Evolutionary conservation across 2,888 invertebrate species (phyloP), one percentile per base, ranked within the genome.

Genomic region (Trissoscelio sp.): DNA sequence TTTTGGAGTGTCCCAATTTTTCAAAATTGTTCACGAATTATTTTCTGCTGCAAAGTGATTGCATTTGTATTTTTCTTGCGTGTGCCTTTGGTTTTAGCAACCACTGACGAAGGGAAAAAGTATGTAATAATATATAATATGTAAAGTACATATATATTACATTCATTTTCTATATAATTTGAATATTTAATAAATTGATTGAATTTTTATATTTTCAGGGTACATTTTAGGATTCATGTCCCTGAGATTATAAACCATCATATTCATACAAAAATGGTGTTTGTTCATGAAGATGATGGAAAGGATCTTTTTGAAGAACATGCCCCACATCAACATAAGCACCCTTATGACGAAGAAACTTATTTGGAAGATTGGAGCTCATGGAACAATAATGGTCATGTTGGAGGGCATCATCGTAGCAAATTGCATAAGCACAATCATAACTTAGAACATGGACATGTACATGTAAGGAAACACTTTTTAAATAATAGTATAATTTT

Each of bases 211-310:
- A 72, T 44, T 57, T 62, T 53, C 92, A 94, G 94, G 85, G 92
- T 93, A 60, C 93, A 94, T 86, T 91, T 94, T 79, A 93, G 92
- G 88, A 89, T 94, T 57, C 92, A 94, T 87, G 92, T 94, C 6
- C 94, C 94, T 14, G 93, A 94, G 87, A 92, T 94, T 60, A 92
- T 94, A 80, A 93, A 94, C 48, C 94, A 94, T 80, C 93, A 93
- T 55, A 92, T 93, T 79, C 94, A 94, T 85, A 94, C 94, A 5
- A 94, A 93, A 86, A 93, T 94, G 64, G 92, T 94, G 48, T 93
- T 93, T 11, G 92, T 94, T 53, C 94, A 94, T 83, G 92, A 93
- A 75, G 93, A 90, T 31, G 84, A 87, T 34, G 67, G 31, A 6
- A 87, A 87, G 14, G 84, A 84, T 22, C 62, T 31, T 9, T 16